These are phyloP conservation scores for Aspidoscelis tigris DNA, from an alignment of 2,113 vertebrate genomes.

Conservation along the genomic window DNA sequence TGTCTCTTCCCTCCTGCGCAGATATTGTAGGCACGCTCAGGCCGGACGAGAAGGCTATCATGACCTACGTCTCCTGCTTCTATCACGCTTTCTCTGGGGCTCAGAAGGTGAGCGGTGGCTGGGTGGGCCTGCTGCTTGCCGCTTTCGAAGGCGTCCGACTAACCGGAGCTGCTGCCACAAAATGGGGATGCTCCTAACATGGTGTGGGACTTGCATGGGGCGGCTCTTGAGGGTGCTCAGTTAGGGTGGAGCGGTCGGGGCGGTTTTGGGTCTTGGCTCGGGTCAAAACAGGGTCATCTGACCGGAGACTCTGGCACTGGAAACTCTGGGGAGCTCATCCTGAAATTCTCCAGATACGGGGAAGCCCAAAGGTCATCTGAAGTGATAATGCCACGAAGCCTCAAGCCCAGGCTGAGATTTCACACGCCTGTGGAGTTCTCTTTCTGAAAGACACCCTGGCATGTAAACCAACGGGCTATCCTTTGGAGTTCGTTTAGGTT, in stretches of 20 bases:
- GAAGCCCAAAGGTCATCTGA: background rate
- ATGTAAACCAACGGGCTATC: too few species aligned
- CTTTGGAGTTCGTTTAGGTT: too few species aligned
- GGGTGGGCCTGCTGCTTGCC: conserved; percentile 28
- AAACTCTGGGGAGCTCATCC: background rate
- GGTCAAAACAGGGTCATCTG: background rate
- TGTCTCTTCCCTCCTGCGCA: conserved; percentile 74
- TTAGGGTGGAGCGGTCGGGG: too few species aligned
- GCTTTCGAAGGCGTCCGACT: background rate
- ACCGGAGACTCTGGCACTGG: background rate
- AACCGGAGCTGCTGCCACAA: background rate
- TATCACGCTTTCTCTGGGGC: conserved; percentile 99
- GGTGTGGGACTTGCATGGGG: background rate
- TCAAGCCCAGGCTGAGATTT: background rate
- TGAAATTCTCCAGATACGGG: background rate
- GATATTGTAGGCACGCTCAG: conserved; percentile 97
- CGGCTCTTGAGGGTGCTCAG: background rate
- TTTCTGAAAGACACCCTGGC: too few species aligned
- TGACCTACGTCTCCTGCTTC: conserved; percentile 99
- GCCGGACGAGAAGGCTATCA: conserved; percentile 98
- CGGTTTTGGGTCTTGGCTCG: background rate
- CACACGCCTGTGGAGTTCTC: background rate
- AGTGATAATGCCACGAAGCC: background rate
- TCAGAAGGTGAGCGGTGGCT: conserved; percentile 88
- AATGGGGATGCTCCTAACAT: background rate